Evolutionary conservation across 2,888 invertebrate genomes (phyloP).

Genomic region (Nomada lathburiana): DNA sequence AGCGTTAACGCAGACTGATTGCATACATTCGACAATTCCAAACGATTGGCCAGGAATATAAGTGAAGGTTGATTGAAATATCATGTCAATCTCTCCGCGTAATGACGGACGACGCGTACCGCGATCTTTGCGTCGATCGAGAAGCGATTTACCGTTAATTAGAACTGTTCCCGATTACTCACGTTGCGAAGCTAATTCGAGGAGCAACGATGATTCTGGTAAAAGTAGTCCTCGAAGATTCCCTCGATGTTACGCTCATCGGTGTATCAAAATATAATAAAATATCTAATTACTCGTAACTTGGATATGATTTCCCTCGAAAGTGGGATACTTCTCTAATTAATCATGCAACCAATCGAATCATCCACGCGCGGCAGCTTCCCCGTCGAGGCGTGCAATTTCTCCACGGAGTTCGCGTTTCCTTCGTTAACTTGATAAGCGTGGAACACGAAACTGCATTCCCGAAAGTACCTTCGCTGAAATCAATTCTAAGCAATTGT

Average conservation of each 20-base stretch:
- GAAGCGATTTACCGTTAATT: background rate
- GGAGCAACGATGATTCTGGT: background rate
- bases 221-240: background rate
- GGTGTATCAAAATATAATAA: no score
- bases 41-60: no score
- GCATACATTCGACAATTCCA: no score
- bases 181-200: background rate
- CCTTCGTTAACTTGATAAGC: background rate
- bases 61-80: background rate
- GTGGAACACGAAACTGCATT: background rate
- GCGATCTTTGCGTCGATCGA: constrained; percentile 7
- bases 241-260: background rate
- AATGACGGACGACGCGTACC: background rate
- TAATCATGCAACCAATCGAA: background rate
- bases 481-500: background rate
- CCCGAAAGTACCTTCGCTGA: background rate
- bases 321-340: background rate
- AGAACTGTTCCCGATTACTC: constrained; percentile 10
- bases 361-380: background rate
- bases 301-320: background rate
- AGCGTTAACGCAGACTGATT: no score
- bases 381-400: background rate
- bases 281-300: background rate
- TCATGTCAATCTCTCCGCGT: background rate
- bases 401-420: background rate